phyloP scores from a whole-genome alignment of 2,113 vertebrate species.

The Dunckerocampus dactyliophorus region DNA sequence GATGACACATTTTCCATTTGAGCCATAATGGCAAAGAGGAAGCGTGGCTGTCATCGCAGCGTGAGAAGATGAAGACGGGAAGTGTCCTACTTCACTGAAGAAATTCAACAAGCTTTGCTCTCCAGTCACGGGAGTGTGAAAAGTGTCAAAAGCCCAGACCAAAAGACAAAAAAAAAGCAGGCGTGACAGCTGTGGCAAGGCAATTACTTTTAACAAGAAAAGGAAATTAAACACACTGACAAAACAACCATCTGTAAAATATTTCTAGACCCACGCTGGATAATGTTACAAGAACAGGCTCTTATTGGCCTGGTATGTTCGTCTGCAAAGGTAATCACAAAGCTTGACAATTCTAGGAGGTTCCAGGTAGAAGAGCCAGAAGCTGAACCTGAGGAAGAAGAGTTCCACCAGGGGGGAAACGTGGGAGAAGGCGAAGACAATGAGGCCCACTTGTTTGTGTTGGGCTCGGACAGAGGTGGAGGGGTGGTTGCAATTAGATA shows the following conservation, averaged over 20 bases:
- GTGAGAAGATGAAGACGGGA: not conserved
- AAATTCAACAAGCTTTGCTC: constrained; percentile 34
- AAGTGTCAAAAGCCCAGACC: constrained; percentile 21
- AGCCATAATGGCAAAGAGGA: constrained; percentile 5
- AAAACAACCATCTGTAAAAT: constrained; percentile 45
- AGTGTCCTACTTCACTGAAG: constrained; percentile 28
- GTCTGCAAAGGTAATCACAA: constrained; percentile 69
- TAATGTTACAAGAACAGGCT: constrained; percentile 57
- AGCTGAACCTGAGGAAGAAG: constrained; percentile 35
- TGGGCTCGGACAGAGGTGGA: constrained; percentile 27
- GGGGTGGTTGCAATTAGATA: constrained; percentile 7
- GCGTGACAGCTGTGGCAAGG: constrained; percentile 53
- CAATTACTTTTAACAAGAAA: constrained; percentile 62
- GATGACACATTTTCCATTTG: constrained; percentile 4
- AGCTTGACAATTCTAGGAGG: constrained; percentile 10
- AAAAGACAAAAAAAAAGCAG: constrained; percentile 11
- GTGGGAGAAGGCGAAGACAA: constrained; percentile 35
- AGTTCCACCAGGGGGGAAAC: constrained; percentile 63
- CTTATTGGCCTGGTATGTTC: constrained; percentile 41
- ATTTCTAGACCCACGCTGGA: constrained; percentile 18
- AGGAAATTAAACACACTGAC: constrained; percentile 54
- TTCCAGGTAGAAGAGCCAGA: constrained; percentile 46
- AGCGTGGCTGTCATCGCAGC: constrained; percentile 15
- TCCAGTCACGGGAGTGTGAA: constrained; percentile 18
- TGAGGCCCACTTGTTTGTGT: constrained; percentile 15